These are phyloP conservation scores for Microcebus tavaratra DNA, from an alignment of 2,113 vertebrate species.

Conservation along the genomic window DNA sequence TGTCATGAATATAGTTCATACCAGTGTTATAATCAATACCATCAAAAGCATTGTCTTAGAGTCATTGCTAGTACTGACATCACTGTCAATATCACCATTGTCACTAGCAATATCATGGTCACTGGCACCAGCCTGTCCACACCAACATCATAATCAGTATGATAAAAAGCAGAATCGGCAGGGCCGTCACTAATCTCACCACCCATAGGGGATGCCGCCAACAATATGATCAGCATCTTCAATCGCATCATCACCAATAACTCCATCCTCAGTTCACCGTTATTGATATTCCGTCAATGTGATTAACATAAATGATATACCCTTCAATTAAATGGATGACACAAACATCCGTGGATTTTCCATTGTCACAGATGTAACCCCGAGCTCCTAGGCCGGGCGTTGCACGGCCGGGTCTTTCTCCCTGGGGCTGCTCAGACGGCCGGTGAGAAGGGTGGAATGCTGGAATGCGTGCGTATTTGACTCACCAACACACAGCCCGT, in stretches of 20 bases:
- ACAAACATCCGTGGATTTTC: not conserved
- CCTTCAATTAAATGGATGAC: not conserved
- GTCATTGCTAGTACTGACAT: not conserved
- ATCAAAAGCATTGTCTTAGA: not conserved
- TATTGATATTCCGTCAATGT: not conserved
- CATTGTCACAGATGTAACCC: no score
- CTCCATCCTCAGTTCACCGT: not conserved
- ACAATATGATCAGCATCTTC: not conserved
- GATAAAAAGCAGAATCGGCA: not conserved
- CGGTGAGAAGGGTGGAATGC: no score
- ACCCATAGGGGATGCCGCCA: not conserved
- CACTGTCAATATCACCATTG: not conserved
- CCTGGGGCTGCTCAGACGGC: not conserved
- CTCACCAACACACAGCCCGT: not conserved
- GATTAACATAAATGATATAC: not conserved
- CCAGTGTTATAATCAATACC: not conserved
- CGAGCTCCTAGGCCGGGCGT: not conserved
- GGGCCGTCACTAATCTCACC: not conserved
- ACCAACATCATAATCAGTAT: not conserved
- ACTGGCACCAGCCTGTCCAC: not conserved
- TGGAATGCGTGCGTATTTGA: not conserved
- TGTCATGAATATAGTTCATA: not conserved
- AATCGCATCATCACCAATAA: no score
- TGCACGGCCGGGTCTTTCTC: not conserved
- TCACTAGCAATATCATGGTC: not conserved